Evolutionary conservation across 1,140 invertebrate species (phyloP), one percentile per base, ranked within the genome.

Genomic region (Drosophila sp.): DNA sequence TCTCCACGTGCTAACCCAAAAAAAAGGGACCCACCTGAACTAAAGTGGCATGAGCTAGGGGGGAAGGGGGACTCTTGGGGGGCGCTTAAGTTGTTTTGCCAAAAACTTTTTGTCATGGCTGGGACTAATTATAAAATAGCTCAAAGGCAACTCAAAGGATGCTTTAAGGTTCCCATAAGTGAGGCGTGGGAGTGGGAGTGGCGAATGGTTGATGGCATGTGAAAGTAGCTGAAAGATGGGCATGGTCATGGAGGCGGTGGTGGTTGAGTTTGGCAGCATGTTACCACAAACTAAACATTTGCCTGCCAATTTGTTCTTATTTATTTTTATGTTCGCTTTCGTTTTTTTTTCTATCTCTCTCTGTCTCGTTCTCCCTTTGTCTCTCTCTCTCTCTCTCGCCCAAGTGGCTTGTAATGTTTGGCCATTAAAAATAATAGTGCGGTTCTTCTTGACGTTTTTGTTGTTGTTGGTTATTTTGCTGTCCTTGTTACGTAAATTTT

Each of bases 41-140:
- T 8, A 50, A 50, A 50, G 23, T 50, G 44, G 44, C 44, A 50
- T 23, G 17, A n/a, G n/a, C n/a, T 23, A n/a, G 71, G 72, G 60
- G 70, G 57, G 50, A 63, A 55, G 55, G 33, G 33, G 33, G 1
- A 35, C 38, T 40, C 6, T n/a, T 44, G 41, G 41, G 70, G 35
- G 60, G 47, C 79, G 69, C 72, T 83, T 86, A 87, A 86, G 83
- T 89, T 86, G 84, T 89, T 87, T 79, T 86, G 83, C 76, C 84
- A 87, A 83, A 70, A 86, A 86, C 47, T 89, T 86, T 84, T 89
- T 84, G 84, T 84, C 84, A 84, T 89, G 85, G 77, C 85, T 89
- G 84, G 80, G 80, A 84, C 84, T 89, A 89, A 89, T 89, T 89
- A 89, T 89, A 89, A 89, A 89, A 89, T 89, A 89, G 84, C 84